Conservation (phyloP, 2,888 invertebrate genomes). For the Acronicta aceris region DNA sequence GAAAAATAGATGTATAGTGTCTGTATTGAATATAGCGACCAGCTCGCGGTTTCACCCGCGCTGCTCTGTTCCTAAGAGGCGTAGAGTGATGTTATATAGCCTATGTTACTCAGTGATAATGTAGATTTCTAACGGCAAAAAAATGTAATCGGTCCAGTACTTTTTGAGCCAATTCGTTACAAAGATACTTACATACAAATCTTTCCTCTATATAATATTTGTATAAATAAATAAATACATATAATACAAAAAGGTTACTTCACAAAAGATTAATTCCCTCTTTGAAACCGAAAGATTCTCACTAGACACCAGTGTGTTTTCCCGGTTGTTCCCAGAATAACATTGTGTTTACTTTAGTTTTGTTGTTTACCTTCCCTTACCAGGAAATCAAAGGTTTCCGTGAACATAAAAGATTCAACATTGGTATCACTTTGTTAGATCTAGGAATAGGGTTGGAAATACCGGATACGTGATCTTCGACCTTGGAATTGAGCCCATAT, state of each 20-base stretch:
- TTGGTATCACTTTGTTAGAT: background rate
- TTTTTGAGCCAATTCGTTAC: too few species aligned
- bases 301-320: background rate
- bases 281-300: background rate
- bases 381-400: slow-evolving; percentile 4
- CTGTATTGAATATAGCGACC: too few species aligned
- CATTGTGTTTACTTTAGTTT: slow-evolving; percentile 10
- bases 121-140: too few species aligned
- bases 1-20: too few species aligned
- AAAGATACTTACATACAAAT: too few species aligned
- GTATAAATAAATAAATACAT: background rate
- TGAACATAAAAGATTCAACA: background rate
- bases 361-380: slow-evolving; percentile 8
- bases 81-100: too few species aligned
- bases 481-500: too few species aligned
- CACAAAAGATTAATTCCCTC: background rate
- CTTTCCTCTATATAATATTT: too few species aligned
- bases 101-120: too few species aligned
- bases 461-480: background rate
- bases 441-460: background rate
- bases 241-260: background rate
- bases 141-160: too few species aligned
- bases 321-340: background rate
- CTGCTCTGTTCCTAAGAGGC: too few species aligned
- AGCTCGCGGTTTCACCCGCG: too few species aligned